Evolutionary conservation across 2,888 invertebrate genomes (phyloP).

Genomic region (Euphydryas editha): DNA sequence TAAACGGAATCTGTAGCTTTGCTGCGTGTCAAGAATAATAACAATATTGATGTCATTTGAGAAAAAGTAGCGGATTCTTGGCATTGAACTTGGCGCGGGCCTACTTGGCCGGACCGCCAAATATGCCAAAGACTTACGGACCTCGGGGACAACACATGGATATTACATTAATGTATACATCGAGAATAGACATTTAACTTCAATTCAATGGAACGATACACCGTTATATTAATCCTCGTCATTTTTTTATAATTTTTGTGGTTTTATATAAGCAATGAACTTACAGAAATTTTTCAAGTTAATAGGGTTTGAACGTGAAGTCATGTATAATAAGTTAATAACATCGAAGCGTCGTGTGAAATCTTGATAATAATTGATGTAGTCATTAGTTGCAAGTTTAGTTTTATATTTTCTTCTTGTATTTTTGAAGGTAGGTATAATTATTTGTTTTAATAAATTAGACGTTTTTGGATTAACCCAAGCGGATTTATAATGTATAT

Average conservation of each 20-base stretch:
- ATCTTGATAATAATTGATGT: conserved; percentile 6
- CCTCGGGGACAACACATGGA: conserved; percentile 16
- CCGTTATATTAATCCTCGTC: conserved; percentile 17
- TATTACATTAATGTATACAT: conserved; percentile 29
- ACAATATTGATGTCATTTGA: conserved; percentile 52
- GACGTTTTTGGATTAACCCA: neutral
- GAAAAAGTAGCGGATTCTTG: conserved; percentile 67
- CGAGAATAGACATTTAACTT: conserved; percentile 17
- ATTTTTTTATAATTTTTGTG: conserved; percentile 15
- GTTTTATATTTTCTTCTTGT: neutral
- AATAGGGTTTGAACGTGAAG: conserved; percentile 1
- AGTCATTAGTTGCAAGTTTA: neutral
- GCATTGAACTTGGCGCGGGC: conserved; percentile 73
- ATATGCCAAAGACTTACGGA: conserved; percentile 50
- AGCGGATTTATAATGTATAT: neutral
- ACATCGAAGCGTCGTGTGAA: neutral
- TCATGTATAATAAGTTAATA: neutral
- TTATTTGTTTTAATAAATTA: neutral
- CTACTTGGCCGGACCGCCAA: conserved; percentile 75
- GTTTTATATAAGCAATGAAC: conserved; percentile 18
- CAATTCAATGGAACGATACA: conserved; percentile 15
- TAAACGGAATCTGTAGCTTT: conserved; percentile 27
- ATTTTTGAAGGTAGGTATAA: neutral
- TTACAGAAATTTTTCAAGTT: neutral
- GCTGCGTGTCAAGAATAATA: conserved; percentile 52